Evolutionary conservation across 2,113 vertebrate genomes (phyloP), one percentile per base, ranked within the genome.

Genomic region (Cheilinus undulatus): DNA sequence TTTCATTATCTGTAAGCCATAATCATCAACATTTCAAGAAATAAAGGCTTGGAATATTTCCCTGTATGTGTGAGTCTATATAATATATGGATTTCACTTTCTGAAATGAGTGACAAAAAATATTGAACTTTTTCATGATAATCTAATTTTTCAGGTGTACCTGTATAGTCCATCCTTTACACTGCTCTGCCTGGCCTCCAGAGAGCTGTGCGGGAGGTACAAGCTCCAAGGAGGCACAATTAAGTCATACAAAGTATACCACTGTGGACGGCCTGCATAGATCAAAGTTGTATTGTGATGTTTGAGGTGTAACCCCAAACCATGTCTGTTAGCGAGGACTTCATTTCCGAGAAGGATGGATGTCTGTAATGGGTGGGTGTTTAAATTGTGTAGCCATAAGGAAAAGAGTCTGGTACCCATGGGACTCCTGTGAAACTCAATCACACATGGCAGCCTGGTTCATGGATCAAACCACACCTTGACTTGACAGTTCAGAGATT

Each of bases 261-360:
- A 91, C 92, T 93, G 89, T 92, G 85, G 87, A 77, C 88, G 48
- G 79, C 61, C 71, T 60, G 64, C 69, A 24, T 27, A 72, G 78
- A 93, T 93, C 90, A 93, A 93, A 92, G 93, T 93, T 2, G 60
- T 71, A 89, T 90, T 91, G 92, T 92, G 42, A n/a, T 82, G 86
- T 72, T 75, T 46, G 76, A 91, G 85, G 88, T 87, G 93, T 92
- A 93, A 94, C 91, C 80, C 79, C 92, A 93, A 90, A 93, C 93
- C 93, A 65, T 80, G 70, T 88, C 85, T 87, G 84, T 88, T 81
- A 80, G 76, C 68, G 28, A 83, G 79, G 85, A 78, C 66, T 86
- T 93, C 93, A 93, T 94, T 94, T 95, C 93, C 93, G 85, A 81
- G 74, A 59, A 61, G 91, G 84, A 88, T 93, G 28, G 84, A 91